phyloP scores from a whole-genome alignment of 1,140 invertebrate species.

The Hylaeus volcanicus region DNA sequence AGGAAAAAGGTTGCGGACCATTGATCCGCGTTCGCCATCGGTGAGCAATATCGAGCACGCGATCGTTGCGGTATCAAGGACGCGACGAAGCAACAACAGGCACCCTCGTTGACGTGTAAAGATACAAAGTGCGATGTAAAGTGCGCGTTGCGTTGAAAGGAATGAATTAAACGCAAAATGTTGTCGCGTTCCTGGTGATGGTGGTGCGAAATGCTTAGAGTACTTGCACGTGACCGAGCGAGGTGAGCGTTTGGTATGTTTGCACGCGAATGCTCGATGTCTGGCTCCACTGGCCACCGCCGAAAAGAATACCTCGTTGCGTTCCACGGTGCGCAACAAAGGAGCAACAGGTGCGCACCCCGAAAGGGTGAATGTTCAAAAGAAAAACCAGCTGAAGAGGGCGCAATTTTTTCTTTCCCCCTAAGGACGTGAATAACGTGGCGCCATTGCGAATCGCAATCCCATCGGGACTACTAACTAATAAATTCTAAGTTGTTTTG shows the following conservation, averaged over 20 bases:
- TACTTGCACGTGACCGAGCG: constrained; percentile 3
- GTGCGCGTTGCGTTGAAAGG: background rate
- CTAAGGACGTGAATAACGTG: background rate
- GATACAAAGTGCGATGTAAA: background rate
- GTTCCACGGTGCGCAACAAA: constrained; percentile 59
- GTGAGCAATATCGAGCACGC: background rate
- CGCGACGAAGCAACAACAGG: background rate
- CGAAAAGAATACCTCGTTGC: constrained; percentile 60
- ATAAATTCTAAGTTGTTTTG: no score
- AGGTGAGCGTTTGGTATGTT: constrained; percentile 16
- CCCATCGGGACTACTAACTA: background rate
- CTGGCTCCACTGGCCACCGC: constrained; percentile 34
- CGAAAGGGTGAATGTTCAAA: constrained; percentile 35
- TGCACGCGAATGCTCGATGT: constrained; percentile 52
- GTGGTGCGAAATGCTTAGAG: constrained; percentile 12
- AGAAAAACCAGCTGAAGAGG: constrained; percentile 16
- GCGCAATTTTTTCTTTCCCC: constrained; percentile 12
- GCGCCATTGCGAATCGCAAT: background rate
- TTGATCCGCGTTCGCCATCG: background rate
- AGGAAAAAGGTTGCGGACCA: no score
- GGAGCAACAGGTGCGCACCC: constrained; percentile 66
- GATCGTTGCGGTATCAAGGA: background rate
- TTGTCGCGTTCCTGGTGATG: background rate
- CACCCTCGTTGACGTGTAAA: background rate
- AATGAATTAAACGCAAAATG: constrained; percentile 32